These are phyloP conservation scores for Enteromius paludinosus DNA, from an alignment of 2,797 vertebrate species.

Conservation along the genomic window DNA sequence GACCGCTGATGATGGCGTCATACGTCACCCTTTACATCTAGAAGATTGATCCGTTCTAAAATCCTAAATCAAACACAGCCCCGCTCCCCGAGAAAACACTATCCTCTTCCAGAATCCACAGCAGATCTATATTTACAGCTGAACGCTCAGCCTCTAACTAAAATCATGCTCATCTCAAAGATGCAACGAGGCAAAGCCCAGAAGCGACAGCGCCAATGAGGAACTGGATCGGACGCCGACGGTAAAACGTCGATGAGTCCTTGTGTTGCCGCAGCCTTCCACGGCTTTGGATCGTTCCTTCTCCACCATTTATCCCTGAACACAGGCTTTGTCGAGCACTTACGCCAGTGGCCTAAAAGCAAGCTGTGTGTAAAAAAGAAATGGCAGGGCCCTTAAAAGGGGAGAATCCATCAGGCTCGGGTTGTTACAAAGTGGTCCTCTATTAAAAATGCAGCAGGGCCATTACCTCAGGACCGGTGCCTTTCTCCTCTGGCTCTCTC, in stretches of 20 bases:
- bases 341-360: slow-evolving; percentile 63
- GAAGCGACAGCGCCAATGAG: slow-evolving; percentile 16
- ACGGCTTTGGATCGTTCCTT: slow-evolving; percentile 58
- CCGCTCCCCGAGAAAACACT: slow-evolving; percentile 10
- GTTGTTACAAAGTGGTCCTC: slow-evolving; percentile 82
- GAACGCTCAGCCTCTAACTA: slow-evolving; percentile 14
- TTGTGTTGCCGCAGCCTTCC: slow-evolving; percentile 36
- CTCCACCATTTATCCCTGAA: slow-evolving; percentile 63
- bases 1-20: slow-evolving; percentile 41
- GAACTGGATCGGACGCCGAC: neutral
- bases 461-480: slow-evolving; percentile 77
- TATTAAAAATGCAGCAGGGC: slow-evolving; percentile 85
- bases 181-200: slow-evolving; percentile 4
- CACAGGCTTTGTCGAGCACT: slow-evolving; percentile 68
- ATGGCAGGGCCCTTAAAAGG: slow-evolving; percentile 77
- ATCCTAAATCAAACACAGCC: slow-evolving; percentile 16
- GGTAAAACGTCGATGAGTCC: slow-evolving; percentile 45
- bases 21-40: slow-evolving; percentile 37
- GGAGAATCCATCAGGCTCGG: slow-evolving; percentile 81
- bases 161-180: slow-evolving; percentile 16
- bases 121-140: slow-evolving; percentile 31
- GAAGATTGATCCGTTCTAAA: slow-evolving; percentile 9
- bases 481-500: slow-evolving; percentile 67
- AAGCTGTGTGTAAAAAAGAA: slow-evolving; percentile 57
- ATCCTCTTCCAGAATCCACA: slow-evolving; percentile 10